Conservation (phyloP, 2,888 invertebrate genomes). For the Tiliacea aurago region DNA sequence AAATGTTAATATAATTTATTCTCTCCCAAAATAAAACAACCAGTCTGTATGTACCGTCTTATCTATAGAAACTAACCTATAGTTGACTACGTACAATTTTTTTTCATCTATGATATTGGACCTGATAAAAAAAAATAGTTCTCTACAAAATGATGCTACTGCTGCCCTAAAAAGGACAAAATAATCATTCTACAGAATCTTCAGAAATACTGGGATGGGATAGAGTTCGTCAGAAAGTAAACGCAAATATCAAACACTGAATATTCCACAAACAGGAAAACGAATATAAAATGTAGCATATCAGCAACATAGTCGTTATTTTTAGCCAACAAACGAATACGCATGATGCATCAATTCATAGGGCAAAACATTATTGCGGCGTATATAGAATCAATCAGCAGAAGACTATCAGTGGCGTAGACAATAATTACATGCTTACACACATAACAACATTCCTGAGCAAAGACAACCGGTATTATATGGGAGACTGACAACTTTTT, state of each 20-base stretch:
- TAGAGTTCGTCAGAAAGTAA: too few relatives aligned
- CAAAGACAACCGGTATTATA: slow-evolving; percentile 58
- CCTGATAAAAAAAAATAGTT: background rate
- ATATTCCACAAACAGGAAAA: slow-evolving; percentile 48
- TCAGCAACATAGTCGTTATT: slow-evolving; percentile 35
- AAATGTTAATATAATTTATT: background rate
- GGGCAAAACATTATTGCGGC: background rate
- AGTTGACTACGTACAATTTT: background rate
- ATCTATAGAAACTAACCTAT: background rate
- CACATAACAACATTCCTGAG: slow-evolving; percentile 45
- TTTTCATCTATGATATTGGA: background rate
- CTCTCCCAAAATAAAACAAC: background rate
- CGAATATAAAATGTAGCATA: slow-evolving; percentile 20
- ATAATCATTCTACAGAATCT: too few relatives aligned
- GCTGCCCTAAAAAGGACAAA: too few relatives aligned
- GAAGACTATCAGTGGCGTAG: slow-evolving; percentile 16
- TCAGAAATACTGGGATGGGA: background rate
- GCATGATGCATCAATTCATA: slow-evolving; percentile 18
- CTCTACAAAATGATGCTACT: background rate
- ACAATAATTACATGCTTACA: slow-evolving; percentile 38
- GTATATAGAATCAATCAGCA: slow-evolving; percentile 22
- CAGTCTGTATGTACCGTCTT: background rate
- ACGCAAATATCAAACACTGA: background rate
- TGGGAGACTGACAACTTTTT: slow-evolving; percentile 48
- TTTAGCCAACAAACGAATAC: slow-evolving; percentile 21